phyloP scores from a whole-genome alignment of 2,113 vertebrate genomes.

The Xenopus borealis region DNA sequence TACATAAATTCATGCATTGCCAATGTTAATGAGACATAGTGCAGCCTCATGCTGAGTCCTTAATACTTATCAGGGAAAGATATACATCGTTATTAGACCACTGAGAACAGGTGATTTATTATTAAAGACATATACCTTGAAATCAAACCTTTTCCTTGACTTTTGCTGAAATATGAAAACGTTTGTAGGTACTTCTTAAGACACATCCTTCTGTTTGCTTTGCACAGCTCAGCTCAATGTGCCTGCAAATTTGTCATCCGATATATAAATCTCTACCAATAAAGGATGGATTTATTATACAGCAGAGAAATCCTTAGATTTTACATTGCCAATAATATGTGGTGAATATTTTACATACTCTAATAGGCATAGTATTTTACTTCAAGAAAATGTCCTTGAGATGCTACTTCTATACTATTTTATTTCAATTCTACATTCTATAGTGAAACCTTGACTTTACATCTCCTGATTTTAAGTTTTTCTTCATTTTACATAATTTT shows the following conservation, averaged over 20 bases:
- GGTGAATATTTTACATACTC: too few relatives aligned
- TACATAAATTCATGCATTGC: slow-evolving; percentile 52
- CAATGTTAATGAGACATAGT: slow-evolving; percentile 57
- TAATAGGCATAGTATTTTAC: too few relatives aligned
- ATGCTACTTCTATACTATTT: too few relatives aligned
- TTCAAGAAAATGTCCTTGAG: too few relatives aligned
- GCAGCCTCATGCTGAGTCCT: slow-evolving; percentile 49
- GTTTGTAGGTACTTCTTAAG: slow-evolving; percentile 31
- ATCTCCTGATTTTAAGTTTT: too few relatives aligned
- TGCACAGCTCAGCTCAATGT: not conserved
- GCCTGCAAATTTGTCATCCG: not conserved
- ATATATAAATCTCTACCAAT: too few relatives aligned
- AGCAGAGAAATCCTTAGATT: too few relatives aligned
- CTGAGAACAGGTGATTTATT: slow-evolving; percentile 46
- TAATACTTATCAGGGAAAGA: slow-evolving; percentile 49
- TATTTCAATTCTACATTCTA: too few relatives aligned
- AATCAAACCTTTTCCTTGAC: slow-evolving; percentile 20
- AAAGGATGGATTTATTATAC: too few relatives aligned
- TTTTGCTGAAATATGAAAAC: slow-evolving; percentile 2
- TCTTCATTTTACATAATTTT: too few relatives aligned
- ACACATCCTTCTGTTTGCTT: not conserved
- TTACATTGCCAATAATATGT: too few relatives aligned
- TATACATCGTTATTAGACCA: slow-evolving; percentile 48
- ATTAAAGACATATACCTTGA: slow-evolving; percentile 40
- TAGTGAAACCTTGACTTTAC: too few relatives aligned